Conservation (phyloP, 2,113 vertebrate species). For the Lamprotornis superbus region DNA sequence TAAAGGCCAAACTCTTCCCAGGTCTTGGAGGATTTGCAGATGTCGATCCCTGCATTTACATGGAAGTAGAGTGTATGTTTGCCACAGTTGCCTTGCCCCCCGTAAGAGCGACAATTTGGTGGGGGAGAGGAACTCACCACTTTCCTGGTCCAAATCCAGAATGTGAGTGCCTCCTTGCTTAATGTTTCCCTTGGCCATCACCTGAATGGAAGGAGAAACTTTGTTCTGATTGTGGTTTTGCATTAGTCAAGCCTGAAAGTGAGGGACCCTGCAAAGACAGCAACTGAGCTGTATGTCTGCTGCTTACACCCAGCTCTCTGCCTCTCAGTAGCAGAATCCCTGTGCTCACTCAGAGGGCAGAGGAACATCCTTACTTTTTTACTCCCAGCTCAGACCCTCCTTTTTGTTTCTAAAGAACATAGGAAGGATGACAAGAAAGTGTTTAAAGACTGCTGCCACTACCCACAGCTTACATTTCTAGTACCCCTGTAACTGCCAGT, state of each 20-base stretch:
- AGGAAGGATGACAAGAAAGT: background rate
- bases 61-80: background rate
- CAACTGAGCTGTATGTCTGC: background rate
- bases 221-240: background rate
- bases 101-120: background rate
- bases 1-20: background rate
- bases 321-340: background rate
- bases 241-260: background rate
- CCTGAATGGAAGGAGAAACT: slow-evolving; percentile 53
- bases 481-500: background rate
- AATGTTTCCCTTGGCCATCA: slow-evolving; percentile 75
- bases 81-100: background rate
- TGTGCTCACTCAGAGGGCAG: background rate
- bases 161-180: slow-evolving; percentile 11
- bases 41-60: background rate
- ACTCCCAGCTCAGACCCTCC: background rate
- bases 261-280: background rate
- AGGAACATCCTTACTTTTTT: background rate
- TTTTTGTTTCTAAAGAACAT: background rate
- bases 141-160: slow-evolving; percentile 38
- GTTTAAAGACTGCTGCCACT: background rate
- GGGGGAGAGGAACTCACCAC: slow-evolving; percentile 43
- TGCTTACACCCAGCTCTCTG: background rate
- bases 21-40: background rate
- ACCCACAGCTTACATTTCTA: background rate